phyloP scores from a whole-genome alignment of 2,888 invertebrate genomes.

The Thereva nobilitata region DNA sequence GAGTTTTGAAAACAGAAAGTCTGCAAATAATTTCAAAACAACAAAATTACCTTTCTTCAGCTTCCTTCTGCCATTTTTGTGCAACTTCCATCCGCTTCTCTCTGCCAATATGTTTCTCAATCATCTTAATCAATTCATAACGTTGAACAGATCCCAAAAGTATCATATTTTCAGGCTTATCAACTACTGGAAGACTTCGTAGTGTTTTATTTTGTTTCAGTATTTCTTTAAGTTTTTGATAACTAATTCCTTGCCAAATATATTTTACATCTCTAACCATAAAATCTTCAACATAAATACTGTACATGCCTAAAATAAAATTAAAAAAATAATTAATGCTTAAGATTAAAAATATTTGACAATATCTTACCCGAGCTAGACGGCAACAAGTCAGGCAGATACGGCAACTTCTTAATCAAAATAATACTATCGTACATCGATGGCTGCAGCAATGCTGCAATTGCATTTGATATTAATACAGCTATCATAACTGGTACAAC shows the following conservation, averaged over 20 bases:
- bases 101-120: constrained; percentile 84
- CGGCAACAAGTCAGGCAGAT: constrained; percentile 91
- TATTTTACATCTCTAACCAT: constrained; percentile 92
- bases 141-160: constrained; percentile 93
- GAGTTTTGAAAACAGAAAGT: background rate
- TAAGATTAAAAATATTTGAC: background rate
- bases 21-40: background rate
- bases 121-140: constrained; percentile 82
- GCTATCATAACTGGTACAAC: constrained; percentile 96
- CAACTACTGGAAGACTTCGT: constrained; percentile 92
- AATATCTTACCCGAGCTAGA: constrained; percentile 74
- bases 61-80: constrained; percentile 76
- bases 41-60: constrained; percentile 59
- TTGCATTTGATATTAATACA: constrained; percentile 92
- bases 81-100: constrained; percentile 75
- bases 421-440: constrained; percentile 99
- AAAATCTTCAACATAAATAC: constrained; percentile 95
- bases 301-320: constrained; percentile 77
- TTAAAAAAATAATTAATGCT: background rate
- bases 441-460: constrained; percentile 91
- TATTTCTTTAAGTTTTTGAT: constrained; percentile 84
- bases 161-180: constrained; percentile 87
- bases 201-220: constrained; percentile 69
- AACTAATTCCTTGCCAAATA: constrained; percentile 90
- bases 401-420: constrained; percentile 94